Conservation (phyloP, 2,797 vertebrate genomes). For the Chaunax sp. region DNA sequence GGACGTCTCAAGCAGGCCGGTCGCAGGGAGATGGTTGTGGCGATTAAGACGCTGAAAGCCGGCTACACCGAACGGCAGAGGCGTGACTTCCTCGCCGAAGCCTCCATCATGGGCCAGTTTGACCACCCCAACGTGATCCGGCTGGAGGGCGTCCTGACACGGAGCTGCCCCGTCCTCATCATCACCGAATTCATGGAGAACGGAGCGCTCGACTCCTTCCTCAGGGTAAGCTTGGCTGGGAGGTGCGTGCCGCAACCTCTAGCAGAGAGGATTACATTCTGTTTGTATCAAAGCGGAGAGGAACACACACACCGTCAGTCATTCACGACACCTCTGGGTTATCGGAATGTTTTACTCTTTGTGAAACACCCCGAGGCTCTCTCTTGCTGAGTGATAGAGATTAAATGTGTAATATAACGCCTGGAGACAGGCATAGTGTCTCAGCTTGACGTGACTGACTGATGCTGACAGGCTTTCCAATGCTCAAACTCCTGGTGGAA, state of each 20-base stretch:
- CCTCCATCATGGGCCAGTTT: slow-evolving; percentile 99
- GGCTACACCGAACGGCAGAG: slow-evolving; percentile 97
- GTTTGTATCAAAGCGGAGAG: slow-evolving; percentile 60
- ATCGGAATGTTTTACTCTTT: slow-evolving; percentile 67
- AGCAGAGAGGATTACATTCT: slow-evolving; percentile 59
- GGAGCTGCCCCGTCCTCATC: slow-evolving; percentile 98
- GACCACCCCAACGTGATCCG: slow-evolving; percentile 99
- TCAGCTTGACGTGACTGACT: slow-evolving; percentile 71
- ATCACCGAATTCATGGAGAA: slow-evolving; percentile 99
- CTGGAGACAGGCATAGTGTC: slow-evolving; percentile 67
- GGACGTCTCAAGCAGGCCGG: slow-evolving; percentile 95
- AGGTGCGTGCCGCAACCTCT: slow-evolving; percentile 27
- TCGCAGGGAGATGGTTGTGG: slow-evolving; percentile 94
- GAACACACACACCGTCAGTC: slow-evolving; percentile 52
- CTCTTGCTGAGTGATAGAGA: slow-evolving; percentile 74
- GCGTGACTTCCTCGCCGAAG: slow-evolving; percentile 96
- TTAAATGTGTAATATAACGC: slow-evolving; percentile 76
- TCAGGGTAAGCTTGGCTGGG: slow-evolving; percentile 87
- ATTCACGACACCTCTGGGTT: slow-evolving; percentile 68
- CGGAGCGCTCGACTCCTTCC: slow-evolving; percentile 96
- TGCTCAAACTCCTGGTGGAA: slow-evolving; percentile 64
- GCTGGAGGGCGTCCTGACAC: slow-evolving; percentile 96
- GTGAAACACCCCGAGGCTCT: slow-evolving; percentile 73
- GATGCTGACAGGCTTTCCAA: slow-evolving; percentile 71
- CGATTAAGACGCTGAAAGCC: slow-evolving; percentile 97